A percentile compares a stretch with the other conserved stretches of the same genome.
Conservation (phyloP, 2,113 vertebrate genomes). For the Thomomys bottae region DNA sequence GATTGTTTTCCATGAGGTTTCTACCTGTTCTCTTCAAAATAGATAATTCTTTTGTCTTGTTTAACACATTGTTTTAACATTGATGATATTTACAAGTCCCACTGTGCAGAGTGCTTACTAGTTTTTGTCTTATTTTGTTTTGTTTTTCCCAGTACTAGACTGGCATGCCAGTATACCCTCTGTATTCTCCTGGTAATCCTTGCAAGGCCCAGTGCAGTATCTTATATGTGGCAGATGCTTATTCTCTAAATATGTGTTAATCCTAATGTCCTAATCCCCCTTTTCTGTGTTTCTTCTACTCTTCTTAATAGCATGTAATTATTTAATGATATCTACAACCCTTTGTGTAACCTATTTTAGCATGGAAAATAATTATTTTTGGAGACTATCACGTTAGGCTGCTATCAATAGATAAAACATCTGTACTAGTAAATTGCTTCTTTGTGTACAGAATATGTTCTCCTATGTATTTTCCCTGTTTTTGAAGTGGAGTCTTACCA, state of each 20-base stretch:
- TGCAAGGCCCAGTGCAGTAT: fast-evolving
- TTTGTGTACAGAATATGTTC: background rate
- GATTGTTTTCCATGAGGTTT: background rate
- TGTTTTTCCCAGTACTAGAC: background rate
- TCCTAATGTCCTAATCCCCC: background rate
- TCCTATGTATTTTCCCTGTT: fast-evolving
- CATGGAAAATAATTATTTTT: conserved; percentile 12
- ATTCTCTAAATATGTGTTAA: background rate
- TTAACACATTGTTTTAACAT: no score
- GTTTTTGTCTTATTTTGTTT: background rate
- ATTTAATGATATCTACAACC: background rate
- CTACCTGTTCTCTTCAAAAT: background rate
- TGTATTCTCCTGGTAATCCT: background rate
- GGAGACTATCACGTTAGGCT: background rate
- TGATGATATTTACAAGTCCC: background rate
- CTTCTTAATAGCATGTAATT: background rate
- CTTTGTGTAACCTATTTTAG: background rate
- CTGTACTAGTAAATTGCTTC: background rate
- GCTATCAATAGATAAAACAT: background rate
- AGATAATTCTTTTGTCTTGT: background rate
- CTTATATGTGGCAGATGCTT: background rate
- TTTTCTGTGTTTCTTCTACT: background rate
- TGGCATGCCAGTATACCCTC: fast-evolving
- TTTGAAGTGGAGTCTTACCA: background rate
- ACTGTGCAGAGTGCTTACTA: background rate